phyloP scores from a whole-genome alignment of 2,888 invertebrate species.

The Pseudococcus viburni region DNA sequence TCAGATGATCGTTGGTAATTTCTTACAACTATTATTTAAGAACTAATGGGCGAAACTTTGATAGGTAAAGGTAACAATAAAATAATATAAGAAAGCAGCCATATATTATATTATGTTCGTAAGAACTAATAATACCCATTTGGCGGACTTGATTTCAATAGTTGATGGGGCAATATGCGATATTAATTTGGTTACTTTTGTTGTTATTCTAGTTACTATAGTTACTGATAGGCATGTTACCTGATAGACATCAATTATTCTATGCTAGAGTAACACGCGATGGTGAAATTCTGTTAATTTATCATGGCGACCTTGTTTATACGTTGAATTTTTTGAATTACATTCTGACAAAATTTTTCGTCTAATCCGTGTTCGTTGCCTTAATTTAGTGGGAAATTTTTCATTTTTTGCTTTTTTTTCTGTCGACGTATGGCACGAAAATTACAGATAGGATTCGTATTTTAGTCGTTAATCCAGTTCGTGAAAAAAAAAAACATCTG shows the following conservation, averaged over 20 bases:
- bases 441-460: background rate
- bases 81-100: constrained; percentile 29
- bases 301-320: constrained; percentile 28
- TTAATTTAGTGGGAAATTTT: background rate
- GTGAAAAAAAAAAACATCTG: constrained; percentile 20
- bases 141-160: constrained; percentile 24
- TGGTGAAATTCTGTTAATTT: constrained; percentile 56
- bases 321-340: constrained; percentile 17
- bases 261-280: constrained; percentile 14
- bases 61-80: constrained; percentile 18
- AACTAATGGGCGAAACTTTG: background rate
- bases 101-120: background rate
- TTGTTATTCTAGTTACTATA: constrained; percentile 51
- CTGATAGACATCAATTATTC: constrained; percentile 54
- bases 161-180: constrained; percentile 29
- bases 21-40: background rate
- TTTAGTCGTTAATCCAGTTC: constrained; percentile 14
- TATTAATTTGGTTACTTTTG: constrained; percentile 45
- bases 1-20: background rate
- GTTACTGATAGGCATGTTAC: constrained; percentile 51
- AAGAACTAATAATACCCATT: constrained; percentile 21
- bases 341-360: background rate
- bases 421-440: background rate
- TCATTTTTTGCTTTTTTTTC: background rate
- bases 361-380: background rate